Evolutionary conservation across 2,113 vertebrate genomes (phyloP), one percentile per base, ranked within the genome.

Genomic region (Chitala chitala): DNA sequence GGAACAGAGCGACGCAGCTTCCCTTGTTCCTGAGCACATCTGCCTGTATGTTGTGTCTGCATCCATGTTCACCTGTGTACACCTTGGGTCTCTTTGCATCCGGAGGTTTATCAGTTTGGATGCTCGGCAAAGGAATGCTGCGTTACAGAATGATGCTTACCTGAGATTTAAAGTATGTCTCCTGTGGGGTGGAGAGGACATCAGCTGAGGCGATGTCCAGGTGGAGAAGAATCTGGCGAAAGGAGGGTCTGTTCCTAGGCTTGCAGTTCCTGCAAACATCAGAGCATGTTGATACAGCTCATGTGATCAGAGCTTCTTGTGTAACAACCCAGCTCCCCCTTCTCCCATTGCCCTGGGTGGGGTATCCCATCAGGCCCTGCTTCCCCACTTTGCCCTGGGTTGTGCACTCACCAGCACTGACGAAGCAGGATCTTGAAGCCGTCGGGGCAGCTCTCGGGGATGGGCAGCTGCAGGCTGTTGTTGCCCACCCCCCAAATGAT

Each of bases 401-500:
- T 5, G 40, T 13, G 3, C 13, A 15, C 93, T 94, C 85, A 99
- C 96, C 96, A 99, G 90, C 95, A 98, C 82, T 98, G 96, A 50
- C 91, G 90, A 71, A 99, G 92, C 56, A 99, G 90, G 76, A 98
- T 93, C 87, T 99, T 99, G 90, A 99, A 99, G 81, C 96, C 96
- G 0, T 99, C 96, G 0, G 96, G 96, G 81, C 96, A 98, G 86
- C 94, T 91, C 50, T 96, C 93, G 26, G 96, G 96, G 2, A 99
- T 92, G 5, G 96, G 96, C 84, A 99, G 91, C 83, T 98, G 94
- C 26, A 99, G 92, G 84, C 96, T 98, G 88, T 98, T 98, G 89
- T 96, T 98, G 54, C 96, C 96, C 51, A 98, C 96, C 1, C 96
- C 96, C 96, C 96, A 98, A 80, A 98, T 98, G 65, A 98, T 98